Conservation (phyloP, 2,113 vertebrate genomes). For the Daubentonia madagascariensis region DNA sequence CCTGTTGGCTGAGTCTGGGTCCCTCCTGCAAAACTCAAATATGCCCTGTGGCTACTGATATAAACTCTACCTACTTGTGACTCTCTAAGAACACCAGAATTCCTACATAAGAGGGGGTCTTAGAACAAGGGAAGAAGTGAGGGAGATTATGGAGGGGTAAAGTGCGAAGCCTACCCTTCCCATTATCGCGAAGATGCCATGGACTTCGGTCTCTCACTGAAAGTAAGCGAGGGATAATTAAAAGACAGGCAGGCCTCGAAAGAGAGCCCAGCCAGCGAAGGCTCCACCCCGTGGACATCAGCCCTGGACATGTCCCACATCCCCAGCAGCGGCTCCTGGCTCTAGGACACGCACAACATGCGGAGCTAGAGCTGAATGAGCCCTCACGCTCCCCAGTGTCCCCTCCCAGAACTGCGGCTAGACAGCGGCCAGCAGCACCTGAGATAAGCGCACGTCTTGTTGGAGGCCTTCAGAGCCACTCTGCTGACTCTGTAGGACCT, state of each 20-base stretch:
- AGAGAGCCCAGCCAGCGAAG: not conserved
- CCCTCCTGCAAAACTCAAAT: not conserved
- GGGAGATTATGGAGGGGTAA: rapidly evolving
- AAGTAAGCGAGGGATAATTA: rapidly evolving
- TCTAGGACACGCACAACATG: rapidly evolving
- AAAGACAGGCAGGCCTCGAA: not conserved
- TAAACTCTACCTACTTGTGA: not conserved
- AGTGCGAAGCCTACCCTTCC: not conserved
- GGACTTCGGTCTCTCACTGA: no score
- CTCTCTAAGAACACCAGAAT: not conserved
- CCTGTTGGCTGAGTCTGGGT: not conserved
- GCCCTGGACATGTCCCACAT: rapidly evolving
- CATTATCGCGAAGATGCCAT: rapidly evolving
- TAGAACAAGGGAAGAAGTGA: not conserved
- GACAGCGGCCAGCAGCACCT: rapidly evolving
- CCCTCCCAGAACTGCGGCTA: not conserved
- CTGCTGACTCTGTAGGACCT: not conserved
- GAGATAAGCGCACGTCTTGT: rapidly evolving
- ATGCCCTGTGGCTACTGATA: not conserved
- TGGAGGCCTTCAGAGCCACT: rapidly evolving
- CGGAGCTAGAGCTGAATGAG: not conserved
- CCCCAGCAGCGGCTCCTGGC: not conserved
- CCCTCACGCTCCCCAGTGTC: rapidly evolving
- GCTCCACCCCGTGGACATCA: rapidly evolving
- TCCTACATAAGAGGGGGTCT: not conserved